These are phyloP conservation scores for Lophochroa leadbeateri DNA, from an alignment of 2,113 vertebrate genomes.

Conservation along the genomic window DNA sequence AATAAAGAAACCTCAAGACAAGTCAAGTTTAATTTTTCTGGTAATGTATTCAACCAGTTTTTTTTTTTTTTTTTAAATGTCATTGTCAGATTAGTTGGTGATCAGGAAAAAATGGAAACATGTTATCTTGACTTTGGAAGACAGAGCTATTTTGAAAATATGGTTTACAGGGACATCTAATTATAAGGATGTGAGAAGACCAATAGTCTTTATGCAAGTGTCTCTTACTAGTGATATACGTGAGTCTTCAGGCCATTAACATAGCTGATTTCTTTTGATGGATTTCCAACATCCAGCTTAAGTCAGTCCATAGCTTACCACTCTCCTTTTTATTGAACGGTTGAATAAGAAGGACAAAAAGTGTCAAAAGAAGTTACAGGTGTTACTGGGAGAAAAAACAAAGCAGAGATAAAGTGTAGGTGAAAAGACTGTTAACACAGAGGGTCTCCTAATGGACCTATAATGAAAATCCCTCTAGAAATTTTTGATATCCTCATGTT, in stretches of 20 bases:
- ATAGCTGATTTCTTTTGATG: not conserved
- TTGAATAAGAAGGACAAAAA: slow-evolving; percentile 1
- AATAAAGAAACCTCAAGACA: not conserved
- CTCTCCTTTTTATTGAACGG: not conserved
- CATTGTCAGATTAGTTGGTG: not conserved
- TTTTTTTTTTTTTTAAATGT: not conserved
- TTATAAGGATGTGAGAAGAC: not conserved
- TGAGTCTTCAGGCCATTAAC: not conserved
- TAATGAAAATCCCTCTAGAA: not conserved
- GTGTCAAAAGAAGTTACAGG: not conserved
- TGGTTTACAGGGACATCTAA: not conserved
- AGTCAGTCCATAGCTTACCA: not conserved
- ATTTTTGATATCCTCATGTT: not conserved
- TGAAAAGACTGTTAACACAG: not conserved
- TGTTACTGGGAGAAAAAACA: not conserved
- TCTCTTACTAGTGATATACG: not conserved
- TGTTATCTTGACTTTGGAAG: not conserved
- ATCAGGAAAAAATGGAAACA: not conserved
- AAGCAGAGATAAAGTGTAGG: not conserved
- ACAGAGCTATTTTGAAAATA: not conserved
- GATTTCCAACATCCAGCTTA: not conserved
- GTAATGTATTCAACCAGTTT: not conserved
- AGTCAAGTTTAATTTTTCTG: not conserved
- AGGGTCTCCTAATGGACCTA: not conserved
- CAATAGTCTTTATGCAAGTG: not conserved